phyloP scores from a whole-genome alignment of 2,888 invertebrate genomes.

The Apodemia zela region DNA sequence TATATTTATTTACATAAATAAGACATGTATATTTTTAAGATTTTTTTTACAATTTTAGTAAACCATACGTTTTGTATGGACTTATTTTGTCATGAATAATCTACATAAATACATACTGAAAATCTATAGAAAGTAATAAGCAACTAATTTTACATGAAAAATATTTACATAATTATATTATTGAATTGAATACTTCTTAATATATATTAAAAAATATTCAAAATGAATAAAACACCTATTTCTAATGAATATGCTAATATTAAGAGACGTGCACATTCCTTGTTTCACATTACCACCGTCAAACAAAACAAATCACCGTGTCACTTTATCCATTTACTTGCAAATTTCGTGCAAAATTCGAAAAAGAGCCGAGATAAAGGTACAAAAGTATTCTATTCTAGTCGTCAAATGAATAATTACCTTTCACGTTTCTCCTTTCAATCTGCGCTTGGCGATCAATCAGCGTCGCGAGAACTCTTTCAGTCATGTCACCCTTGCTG shows the following conservation, averaged over 20 bases:
- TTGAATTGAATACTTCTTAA: too few species aligned
- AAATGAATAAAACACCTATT: not conserved
- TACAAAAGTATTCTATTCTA: constrained; percentile 80
- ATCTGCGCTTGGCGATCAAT: constrained; percentile 75
- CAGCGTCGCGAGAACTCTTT: constrained; percentile 78
- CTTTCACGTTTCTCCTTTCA: constrained; percentile 79
- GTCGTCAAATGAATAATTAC: constrained; percentile 80
- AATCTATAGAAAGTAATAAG: too few species aligned
- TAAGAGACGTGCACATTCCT: constrained; percentile 37
- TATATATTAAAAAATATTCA: too few species aligned
- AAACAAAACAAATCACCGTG: constrained; percentile 71
- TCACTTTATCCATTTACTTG: constrained; percentile 76
- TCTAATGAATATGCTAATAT: constrained; percentile 17
- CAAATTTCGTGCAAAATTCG: constrained; percentile 77
- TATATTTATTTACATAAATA: too few species aligned
- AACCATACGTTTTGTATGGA: too few species aligned
- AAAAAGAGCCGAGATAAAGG: constrained; percentile 74
- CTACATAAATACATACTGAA: too few species aligned
- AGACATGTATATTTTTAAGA: too few species aligned
- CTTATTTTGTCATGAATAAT: too few species aligned
- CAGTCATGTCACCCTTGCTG: constrained; percentile 74
- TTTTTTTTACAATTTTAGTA: too few species aligned
- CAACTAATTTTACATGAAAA: too few species aligned
- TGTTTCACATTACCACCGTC: constrained; percentile 63
- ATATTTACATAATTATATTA: too few species aligned